Base-by-base conservation (phyloP, 2,888 invertebrate species). In the Lithophane socia region DNA sequence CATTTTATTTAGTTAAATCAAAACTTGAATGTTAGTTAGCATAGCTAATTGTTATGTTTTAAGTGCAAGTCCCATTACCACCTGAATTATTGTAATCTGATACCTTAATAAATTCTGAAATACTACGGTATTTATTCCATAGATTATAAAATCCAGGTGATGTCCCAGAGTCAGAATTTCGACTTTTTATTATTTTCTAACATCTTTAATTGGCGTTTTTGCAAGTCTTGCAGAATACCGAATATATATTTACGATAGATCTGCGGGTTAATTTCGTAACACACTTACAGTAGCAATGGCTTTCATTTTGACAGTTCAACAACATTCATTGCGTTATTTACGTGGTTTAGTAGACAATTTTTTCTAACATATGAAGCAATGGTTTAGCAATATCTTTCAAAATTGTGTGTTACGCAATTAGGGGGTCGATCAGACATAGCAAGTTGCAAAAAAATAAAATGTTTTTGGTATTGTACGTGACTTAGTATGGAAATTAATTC, bases 401-500 rank as follows among this genome's bases (percentile, higher is more conserved):
- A 52, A 44, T 44, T 44, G 44, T 44, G 44, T 44, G 9, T 44
- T 44, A 44, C 44, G 9, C 9, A 44, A 52, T 52, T 52, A 52
- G 3, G 16, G 52, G 4, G 18, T n/a, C 67, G 42, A 52, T 44
- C 49, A 0, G 12, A 37, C 10, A 16, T 52, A 1, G 9, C 52
- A 24, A 7, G 3, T 21, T 5, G 29, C 44, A 70, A 78, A 78
- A 79, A n/a, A 12, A 29, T 5, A 37, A 5, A 61, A 9, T 13
- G 7, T n/a, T 65, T 58, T 73, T 47, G 3, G 4, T 49, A 52
- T 54, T 42, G 13, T 60, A 47, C 13, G 37, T 37, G 29, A 83
- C 72, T 80, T 42, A 65, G 18, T 72, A 81, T 81, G 81, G 47
- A 83, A 72, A 81, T 83, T n/a, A 77, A 83, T 75, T 72, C 70